phyloP scores from a whole-genome alignment of 2,113 vertebrate species.

The Gadus macrocephalus region DNA sequence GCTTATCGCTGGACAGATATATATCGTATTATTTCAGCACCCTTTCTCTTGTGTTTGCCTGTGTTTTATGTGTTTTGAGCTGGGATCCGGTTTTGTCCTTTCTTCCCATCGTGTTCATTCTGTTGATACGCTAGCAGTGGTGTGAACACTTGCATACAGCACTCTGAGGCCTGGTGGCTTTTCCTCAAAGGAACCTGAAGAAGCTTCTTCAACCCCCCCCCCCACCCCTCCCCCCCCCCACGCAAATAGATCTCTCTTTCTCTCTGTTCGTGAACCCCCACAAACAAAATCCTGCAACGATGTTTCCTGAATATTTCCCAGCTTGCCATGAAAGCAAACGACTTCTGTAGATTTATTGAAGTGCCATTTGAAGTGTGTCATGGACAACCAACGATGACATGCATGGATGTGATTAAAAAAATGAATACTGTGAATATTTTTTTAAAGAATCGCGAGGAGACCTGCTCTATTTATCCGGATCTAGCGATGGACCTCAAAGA shows the following conservation, averaged over 20 bases:
- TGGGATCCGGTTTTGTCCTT: slow-evolving; percentile 14
- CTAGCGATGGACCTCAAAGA: slow-evolving; percentile 11
- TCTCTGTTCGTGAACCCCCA: not conserved
- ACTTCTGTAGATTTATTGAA: slow-evolving; percentile 28
- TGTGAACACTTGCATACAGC: slow-evolving; percentile 12
- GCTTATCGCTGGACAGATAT: slow-evolving; percentile 32
- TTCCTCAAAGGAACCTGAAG: not conserved
- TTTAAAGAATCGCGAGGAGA: slow-evolving; percentile 29
- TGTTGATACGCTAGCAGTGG: slow-evolving; percentile 23
- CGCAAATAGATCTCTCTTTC: too few species aligned
- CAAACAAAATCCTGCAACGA: not conserved
- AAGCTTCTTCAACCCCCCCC: not conserved
- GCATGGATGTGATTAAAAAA: slow-evolving; percentile 57
- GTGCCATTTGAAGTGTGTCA: slow-evolving; percentile 57
- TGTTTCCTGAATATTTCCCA: not conserved
- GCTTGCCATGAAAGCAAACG: slow-evolving; percentile 16
- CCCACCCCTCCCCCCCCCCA: too few species aligned
- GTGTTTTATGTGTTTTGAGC: slow-evolving; percentile 12
- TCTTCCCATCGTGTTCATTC: slow-evolving; percentile 4
- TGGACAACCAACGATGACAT: slow-evolving; percentile 46
- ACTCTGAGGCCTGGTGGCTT: slow-evolving; percentile 3
- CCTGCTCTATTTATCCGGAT: slow-evolving; percentile 46
- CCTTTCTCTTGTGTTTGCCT: slow-evolving; percentile 9
- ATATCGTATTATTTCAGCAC: slow-evolving; percentile 18
- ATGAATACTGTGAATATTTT: slow-evolving; percentile 51